These are phyloP conservation scores for Osmerus mordax DNA, from an alignment of 2,113 vertebrate genomes.

Conservation along the genomic window DNA sequence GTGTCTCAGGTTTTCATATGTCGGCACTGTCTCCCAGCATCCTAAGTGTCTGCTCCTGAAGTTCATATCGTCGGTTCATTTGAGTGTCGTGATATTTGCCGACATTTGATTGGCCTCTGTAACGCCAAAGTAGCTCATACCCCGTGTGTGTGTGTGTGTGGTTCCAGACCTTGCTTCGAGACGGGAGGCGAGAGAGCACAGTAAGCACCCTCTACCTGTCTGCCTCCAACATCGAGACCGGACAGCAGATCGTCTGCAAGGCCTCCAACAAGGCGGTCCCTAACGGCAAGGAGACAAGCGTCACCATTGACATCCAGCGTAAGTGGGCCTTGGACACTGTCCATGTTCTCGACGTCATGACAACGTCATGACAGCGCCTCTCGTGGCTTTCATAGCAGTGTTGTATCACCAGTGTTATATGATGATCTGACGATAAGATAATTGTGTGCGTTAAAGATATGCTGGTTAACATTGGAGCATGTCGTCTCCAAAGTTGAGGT, in stretches of 20 bases:
- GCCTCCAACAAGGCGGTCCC: conserved; percentile 96
- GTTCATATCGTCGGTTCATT: not conserved
- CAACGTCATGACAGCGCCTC: too few species aligned
- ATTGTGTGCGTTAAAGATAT: not conserved
- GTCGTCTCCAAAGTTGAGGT: not conserved
- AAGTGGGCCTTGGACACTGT: conserved; percentile 59
- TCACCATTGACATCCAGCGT: conserved; percentile 98
- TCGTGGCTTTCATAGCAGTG: too few species aligned
- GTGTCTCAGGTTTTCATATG: conserved; percentile 22
- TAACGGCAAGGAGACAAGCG: conserved; percentile 88
- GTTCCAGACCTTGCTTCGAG: conserved; percentile 66
- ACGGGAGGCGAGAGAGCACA: conserved; percentile 89
- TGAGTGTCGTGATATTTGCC: too few species aligned
- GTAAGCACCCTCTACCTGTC: conserved; percentile 92
- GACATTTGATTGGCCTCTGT: too few species aligned
- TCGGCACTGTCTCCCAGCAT: conserved; percentile 22
- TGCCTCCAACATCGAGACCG: conserved; percentile 87
- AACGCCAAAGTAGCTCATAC: too few species aligned
- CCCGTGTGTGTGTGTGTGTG: too few species aligned
- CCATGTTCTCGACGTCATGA: too few species aligned
- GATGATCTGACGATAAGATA: too few species aligned
- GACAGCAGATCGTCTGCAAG: conserved; percentile 88
- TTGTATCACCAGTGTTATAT: too few species aligned
- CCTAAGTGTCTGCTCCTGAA: conserved; percentile 1
- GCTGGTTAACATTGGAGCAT: not conserved